Evolutionary conservation across 1,140 invertebrate species (phyloP), one percentile per base, ranked within the genome.

Genomic region (Microplitis demolitor): DNA sequence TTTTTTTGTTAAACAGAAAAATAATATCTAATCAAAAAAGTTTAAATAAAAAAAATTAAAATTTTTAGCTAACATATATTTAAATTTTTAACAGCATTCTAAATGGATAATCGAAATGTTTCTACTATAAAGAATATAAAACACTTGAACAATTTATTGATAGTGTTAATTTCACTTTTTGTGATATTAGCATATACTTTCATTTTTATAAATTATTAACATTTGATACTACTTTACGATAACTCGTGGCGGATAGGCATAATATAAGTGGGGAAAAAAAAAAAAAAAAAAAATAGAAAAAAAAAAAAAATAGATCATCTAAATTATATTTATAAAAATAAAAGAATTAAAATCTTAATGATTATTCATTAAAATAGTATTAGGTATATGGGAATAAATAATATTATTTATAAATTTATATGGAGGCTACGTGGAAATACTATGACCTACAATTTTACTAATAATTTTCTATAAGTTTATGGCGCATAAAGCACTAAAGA

Each of bases 201-300:
- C 37, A 8, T 53, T 31, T 50, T 9, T 66, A 66, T 35, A 14
- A 5, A 66, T n/a, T 66, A 11, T 66, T 45, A 50, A 13, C 31
- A 54, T 58, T 14, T 11, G n/a, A 69, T 45, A 8, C 45, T 34
- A 54, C 33, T n/a, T 67, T 72, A 72, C 71, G 71, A 72, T 72
- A 72, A 72, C 71, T 72, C 71, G 64, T 72, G 71, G 71, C 71
- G 71, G 71, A 72, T 72, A 72, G 71, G 71, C 71, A 60, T 58
- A 11, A 37, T 31, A 24, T 24, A 53, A 51, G 16, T 39, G 34
- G 34, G 35, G 35, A 60, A 56, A 24, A 24, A 24, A 24, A 24
- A 24, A 24, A 2, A 24, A 24, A 24, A 24, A 56, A 14, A 16
- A 56, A 56, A 56, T 16, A 45, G 6, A 11, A 24, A 24, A 24